These are phyloP conservation scores for Tethya wilhelma DNA, from an alignment of 37 sponge, comb jelly and placozoan genomes.

Conservation along the genomic window DNA sequence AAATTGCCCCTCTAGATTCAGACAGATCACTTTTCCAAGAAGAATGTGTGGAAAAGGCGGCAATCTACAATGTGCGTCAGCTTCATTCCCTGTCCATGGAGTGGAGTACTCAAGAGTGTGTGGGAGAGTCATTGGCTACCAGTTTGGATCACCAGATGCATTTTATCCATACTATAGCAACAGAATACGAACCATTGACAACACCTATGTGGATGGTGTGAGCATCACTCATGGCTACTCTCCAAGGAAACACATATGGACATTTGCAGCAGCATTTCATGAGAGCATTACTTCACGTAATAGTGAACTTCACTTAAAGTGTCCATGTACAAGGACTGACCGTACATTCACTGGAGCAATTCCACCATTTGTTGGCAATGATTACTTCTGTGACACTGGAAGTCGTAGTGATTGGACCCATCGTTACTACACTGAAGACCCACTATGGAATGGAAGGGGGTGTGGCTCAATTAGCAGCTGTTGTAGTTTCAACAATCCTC, in stretches of 20 bases:
- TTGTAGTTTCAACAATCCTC: constrained; percentile 23
- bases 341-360: no score
- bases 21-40: not conserved
- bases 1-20: constrained; percentile 8
- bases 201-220: constrained; percentile 2
- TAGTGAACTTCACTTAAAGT: no score
- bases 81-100: not conserved
- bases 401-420: not conserved
- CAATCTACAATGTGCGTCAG: not conserved
- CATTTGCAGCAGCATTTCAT: no score
- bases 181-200: not conserved
- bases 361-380: constrained; percentile 17
- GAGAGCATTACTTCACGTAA: no score
- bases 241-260: constrained; percentile 19
- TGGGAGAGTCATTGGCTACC: constrained; percentile 11
- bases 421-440: constrained; percentile 4
- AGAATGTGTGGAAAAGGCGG: constrained; percentile 16
- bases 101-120: constrained; percentile 6
- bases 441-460: constrained; percentile 32
- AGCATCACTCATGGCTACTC: constrained; percentile 1
- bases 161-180: not conserved
- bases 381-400: constrained; percentile 30
- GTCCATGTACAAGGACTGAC: no score
- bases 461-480: constrained; percentile 24
- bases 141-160: constrained; percentile 9